phyloP scores from a whole-genome alignment of 2,113 vertebrate species.

The Callionymus lyra region DNA sequence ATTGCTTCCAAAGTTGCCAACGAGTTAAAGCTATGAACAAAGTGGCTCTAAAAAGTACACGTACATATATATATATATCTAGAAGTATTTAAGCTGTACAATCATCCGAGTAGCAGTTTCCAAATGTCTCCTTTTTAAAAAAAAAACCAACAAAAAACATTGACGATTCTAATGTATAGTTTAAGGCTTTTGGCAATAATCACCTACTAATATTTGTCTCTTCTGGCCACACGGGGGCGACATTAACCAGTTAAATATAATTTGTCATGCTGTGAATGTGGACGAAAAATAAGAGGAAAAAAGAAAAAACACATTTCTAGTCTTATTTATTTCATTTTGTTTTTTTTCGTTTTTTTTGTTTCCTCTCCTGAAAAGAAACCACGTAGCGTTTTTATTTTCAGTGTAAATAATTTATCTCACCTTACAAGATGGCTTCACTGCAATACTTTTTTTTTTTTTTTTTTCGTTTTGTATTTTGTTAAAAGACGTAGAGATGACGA shows the following conservation, averaged over 20 bases:
- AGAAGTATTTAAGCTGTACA: constrained; percentile 82
- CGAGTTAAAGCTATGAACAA: constrained; percentile 94
- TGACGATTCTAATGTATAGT: constrained; percentile 76
- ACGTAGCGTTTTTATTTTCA: constrained; percentile 59
- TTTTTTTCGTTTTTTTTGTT: constrained; percentile 14
- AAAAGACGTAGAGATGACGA: constrained; percentile 46
- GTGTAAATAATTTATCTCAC: constrained; percentile 73
- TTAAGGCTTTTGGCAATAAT: constrained; percentile 95
- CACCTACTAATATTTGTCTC: constrained; percentile 66
- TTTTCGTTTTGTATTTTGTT: constrained; percentile 56
- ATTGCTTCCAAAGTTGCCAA: constrained; percentile 99
- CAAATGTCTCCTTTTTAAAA: constrained; percentile 64
- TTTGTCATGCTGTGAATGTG: constrained; percentile 67
- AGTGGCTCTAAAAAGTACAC: constrained; percentile 39
- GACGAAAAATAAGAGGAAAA: constrained; percentile 40
- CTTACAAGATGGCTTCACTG: constrained; percentile 58
- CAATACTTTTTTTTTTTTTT: constrained; percentile 43
- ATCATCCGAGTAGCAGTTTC: constrained; percentile 82
- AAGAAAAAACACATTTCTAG: constrained; percentile 54
- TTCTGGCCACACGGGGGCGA: constrained; percentile 33
- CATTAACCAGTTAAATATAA: constrained; percentile 51
- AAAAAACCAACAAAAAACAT: constrained; percentile 70
- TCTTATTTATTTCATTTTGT: constrained; percentile 69
- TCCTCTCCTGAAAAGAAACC: constrained; percentile 21
- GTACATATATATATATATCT: constrained; percentile 55